These are phyloP conservation scores for Pharmacophagus antenor DNA, from an alignment of 2,888 invertebrate species.

Conservation along the genomic window DNA sequence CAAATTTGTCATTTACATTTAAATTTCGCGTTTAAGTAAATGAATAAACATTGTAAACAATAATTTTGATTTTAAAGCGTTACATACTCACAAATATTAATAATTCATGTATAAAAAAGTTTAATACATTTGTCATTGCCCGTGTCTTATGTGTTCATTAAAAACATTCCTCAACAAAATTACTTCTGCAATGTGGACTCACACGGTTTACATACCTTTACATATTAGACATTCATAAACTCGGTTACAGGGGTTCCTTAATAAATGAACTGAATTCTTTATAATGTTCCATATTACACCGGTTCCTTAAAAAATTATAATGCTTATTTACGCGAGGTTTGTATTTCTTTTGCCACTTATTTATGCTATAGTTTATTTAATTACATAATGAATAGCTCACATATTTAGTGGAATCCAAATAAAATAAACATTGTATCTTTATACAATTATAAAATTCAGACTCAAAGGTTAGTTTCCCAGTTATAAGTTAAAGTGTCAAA, in stretches of 20 bases:
- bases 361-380: too few species aligned
- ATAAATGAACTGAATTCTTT: constrained; percentile 6
- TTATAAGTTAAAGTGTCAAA: too few species aligned
- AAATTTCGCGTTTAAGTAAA: too few species aligned
- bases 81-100: not conserved
- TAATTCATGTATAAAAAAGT: not conserved
- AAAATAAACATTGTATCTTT: too few species aligned
- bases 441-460: too few species aligned
- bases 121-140: constrained; percentile 9
- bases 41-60: not conserved
- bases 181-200: constrained; percentile 32
- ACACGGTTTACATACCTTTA: constrained; percentile 32
- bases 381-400: too few species aligned
- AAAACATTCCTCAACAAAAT: constrained; percentile 36
- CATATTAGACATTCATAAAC: constrained; percentile 25
- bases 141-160: constrained; percentile 27
- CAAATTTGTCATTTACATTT: too few species aligned
- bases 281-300: too few species aligned
- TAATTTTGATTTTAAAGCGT: not conserved
- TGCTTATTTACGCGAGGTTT: too few species aligned
- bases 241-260: constrained; percentile 19
- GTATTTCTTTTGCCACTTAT: not conserved
- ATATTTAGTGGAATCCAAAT: too few species aligned
- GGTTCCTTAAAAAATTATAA: not conserved
- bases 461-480: too few species aligned